Conservation (phyloP, 1,140 invertebrate species). For the Hylyphantes graminicola region DNA sequence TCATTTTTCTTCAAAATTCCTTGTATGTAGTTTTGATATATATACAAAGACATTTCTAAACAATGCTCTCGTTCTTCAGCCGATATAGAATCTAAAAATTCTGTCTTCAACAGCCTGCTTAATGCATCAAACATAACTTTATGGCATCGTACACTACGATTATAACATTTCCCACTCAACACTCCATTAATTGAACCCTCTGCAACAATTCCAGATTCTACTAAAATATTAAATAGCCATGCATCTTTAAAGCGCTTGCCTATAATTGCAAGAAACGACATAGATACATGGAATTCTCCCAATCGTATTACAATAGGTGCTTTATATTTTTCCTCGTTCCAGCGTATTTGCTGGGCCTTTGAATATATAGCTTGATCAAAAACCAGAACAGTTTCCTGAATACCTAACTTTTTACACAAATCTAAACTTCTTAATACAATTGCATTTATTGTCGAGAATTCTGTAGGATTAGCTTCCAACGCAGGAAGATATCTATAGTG, state of each 20-base stretch:
- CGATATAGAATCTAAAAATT: slow-evolving; percentile 35
- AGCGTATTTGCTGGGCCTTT: slow-evolving; percentile 48
- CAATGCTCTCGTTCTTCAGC: background rate
- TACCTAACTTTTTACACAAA: background rate
- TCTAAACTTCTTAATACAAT: slow-evolving; percentile 40
- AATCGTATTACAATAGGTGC: slow-evolving; percentile 56
- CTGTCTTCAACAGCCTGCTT: slow-evolving; percentile 36
- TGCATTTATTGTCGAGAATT: slow-evolving; percentile 51
- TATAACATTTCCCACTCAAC: slow-evolving; percentile 61
- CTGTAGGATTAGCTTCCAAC: slow-evolving; percentile 53
- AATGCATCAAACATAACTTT: slow-evolving; percentile 62
- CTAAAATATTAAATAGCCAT: slow-evolving; percentile 60
- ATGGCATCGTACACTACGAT: slow-evolving; percentile 60
- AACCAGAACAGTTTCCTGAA: slow-evolving; percentile 5
- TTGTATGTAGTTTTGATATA: background rate
- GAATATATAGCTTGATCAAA: slow-evolving; percentile 57
- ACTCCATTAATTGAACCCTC: slow-evolving; percentile 60
- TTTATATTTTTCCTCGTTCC: slow-evolving; percentile 32
- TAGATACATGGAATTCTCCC: slow-evolving; percentile 62
- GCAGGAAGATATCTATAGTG: slow-evolving; percentile 22
- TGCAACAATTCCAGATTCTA: slow-evolving; percentile 62
- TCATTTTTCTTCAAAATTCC: background rate
- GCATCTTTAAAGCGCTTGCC: slow-evolving; percentile 62
- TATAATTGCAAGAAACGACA: slow-evolving; percentile 60
- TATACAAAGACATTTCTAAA: background rate